Evolutionary conservation across 2,888 invertebrate genomes (phyloP), one percentile per base, ranked within the genome.

Genomic region (Frankliniella intonsa): DNA sequence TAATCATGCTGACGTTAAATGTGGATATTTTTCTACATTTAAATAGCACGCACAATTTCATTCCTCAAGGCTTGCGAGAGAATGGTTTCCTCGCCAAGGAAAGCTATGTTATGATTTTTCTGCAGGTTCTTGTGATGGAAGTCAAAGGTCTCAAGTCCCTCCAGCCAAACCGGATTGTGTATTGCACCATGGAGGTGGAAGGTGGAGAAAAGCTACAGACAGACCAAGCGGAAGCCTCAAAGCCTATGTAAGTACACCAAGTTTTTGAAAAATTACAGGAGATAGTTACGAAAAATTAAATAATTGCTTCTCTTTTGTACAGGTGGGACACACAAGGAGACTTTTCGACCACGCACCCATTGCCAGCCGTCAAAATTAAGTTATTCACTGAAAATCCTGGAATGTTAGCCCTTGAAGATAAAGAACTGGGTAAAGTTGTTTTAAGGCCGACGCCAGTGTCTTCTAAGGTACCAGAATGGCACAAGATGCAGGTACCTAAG

Each of bases 311-410:
- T n/a, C 80, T 82, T 85, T 38, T 38, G 38, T 86, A 50, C 84
- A 97, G 97, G 93, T 99, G 99, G 99, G 99, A 99, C 87, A 99
- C 99, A 0, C 99, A 99, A 91, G 99, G 98, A 82, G 99, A 99
- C 89, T 99, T 99, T 89, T 96, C 97, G 85, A 99, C 99, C 82
- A 97, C 97, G 83, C 97, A 99, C 88, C 97, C 99, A 1, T 90
- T 99, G 84, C 99, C 99, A 80, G 93, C 95, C 27, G 98, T 99
- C 22, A 99, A 99, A 91, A 95, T 99, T 8, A 99, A 99, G 88
- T 89, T 99, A 55, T 99, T 96, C 88, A 98, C 98, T 0, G 99
- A 99, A 89, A 98, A 97, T 88, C 97, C 98, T 38, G 97, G 97
- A 82, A 96, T 99, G 90, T 90, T 99, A 81, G 96, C 98, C n/a